phyloP scores from a whole-genome alignment of 2,888 invertebrate genomes.

The Hypolimnas misippus region DNA sequence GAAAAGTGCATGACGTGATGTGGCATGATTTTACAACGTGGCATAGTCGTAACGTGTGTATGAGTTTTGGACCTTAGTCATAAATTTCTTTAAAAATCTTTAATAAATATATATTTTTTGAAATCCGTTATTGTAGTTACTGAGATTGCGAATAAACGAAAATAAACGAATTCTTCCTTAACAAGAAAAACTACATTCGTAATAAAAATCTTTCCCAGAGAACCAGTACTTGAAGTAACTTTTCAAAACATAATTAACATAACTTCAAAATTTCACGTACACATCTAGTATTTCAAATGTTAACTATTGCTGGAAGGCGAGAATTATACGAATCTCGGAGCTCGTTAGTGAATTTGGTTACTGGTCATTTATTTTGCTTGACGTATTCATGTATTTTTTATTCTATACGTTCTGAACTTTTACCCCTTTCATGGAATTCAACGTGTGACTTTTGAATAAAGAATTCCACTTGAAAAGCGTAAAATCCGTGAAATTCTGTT shows the following conservation, averaged over 20 bases:
- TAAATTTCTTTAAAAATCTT: no score
- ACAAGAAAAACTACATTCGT: no score
- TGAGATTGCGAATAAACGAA: no score
- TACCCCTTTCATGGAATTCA: background rate
- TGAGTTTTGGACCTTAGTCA: no score
- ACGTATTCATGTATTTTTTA: constrained; percentile 24
- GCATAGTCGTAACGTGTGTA: no score
- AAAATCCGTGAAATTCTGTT: background rate
- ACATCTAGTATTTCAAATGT: background rate
- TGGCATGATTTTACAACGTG: no score
- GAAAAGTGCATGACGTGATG: no score
- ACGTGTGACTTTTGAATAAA: constrained; percentile 5
- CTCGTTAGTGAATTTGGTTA: constrained; percentile 35
- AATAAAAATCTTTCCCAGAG: no score
- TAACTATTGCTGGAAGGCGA: background rate
- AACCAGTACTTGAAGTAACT: no score
- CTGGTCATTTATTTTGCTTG: constrained; percentile 32
- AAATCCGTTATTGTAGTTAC: no score
- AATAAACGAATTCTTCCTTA: no score
- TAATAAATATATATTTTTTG: no score
- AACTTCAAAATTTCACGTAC: background rate
- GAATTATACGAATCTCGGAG: background rate
- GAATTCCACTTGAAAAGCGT: constrained; percentile 4
- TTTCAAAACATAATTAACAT: background rate
- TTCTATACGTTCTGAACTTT: constrained; percentile 11